Conservation (phyloP, 2,113 vertebrate genomes). For the Gopherus flavomarginatus region DNA sequence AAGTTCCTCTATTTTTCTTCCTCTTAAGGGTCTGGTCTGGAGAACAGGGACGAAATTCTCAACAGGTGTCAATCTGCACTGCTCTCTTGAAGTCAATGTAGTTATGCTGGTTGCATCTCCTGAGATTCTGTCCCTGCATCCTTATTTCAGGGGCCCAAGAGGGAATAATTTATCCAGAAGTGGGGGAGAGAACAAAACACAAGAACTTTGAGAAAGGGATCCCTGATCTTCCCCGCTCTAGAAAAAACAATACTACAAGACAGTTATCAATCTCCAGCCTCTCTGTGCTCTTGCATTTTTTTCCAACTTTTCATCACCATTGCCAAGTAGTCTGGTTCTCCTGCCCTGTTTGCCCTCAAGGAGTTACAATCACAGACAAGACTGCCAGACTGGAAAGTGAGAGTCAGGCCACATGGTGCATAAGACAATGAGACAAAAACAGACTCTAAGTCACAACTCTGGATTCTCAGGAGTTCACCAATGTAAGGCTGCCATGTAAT, state of each 20-base stretch:
- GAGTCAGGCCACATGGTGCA: fast-evolving
- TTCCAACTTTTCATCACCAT: no score
- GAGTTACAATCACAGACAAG: background rate
- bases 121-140: background rate
- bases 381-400: background rate
- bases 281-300: fast-evolving
- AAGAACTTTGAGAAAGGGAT: background rate
- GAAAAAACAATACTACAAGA: background rate
- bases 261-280: background rate
- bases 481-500: background rate
- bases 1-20: background rate
- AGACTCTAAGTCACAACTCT: background rate
- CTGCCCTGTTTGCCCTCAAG: background rate
- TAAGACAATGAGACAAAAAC: background rate
- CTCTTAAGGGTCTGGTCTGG: background rate
- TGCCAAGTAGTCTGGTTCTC: no score
- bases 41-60: background rate
- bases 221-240: background rate
- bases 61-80: background rate
- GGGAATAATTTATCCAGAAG: background rate
- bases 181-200: background rate
- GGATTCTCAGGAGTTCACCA: background rate
- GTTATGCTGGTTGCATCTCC: background rate
- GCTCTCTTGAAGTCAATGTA: background rate
- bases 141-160: background rate